Conservation (phyloP, 2,888 invertebrate genomes). For the Noctuana brunneofusca region DNA sequence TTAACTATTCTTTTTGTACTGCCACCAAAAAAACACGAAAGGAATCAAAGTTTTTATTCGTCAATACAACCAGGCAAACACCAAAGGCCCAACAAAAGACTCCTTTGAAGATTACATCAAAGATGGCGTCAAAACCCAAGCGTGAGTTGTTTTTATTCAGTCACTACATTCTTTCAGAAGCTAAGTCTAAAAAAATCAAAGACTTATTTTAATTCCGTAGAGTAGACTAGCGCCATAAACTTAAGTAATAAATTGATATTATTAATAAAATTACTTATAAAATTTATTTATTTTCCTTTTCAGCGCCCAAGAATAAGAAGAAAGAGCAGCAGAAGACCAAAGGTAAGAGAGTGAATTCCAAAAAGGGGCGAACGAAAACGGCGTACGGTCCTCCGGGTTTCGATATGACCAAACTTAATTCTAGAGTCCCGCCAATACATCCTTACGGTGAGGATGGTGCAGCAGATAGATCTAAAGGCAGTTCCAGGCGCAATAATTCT, state of each 20-base stretch:
- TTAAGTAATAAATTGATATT: too few relatives aligned
- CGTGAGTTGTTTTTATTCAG: background rate
- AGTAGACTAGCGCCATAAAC: too few relatives aligned
- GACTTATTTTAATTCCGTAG: too few relatives aligned
- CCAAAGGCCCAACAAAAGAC: background rate
- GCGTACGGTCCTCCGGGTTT: conserved; percentile 19
- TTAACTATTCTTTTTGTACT: background rate
- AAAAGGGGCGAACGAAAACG: background rate
- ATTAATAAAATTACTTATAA: too few relatives aligned
- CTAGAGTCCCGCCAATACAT: conserved; percentile 23
- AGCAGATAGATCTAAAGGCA: background rate
- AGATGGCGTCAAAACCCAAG: background rate
- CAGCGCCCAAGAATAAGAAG: background rate
- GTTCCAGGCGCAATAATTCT: background rate
- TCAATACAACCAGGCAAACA: background rate
- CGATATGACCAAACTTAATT: conserved; percentile 7
- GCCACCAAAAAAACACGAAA: background rate
- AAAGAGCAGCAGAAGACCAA: conserved; percentile 9
- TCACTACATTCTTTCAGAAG: too few relatives aligned
- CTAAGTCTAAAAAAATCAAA: too few relatives aligned
- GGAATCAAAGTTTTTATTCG: background rate
- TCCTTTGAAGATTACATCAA: background rate
- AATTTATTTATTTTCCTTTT: background rate
- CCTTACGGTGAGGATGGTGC: conserved; percentile 6
- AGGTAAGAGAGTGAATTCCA: conserved; percentile 1